phyloP scores from a whole-genome alignment of 2,888 invertebrate species.

The Portevinia maculata region DNA sequence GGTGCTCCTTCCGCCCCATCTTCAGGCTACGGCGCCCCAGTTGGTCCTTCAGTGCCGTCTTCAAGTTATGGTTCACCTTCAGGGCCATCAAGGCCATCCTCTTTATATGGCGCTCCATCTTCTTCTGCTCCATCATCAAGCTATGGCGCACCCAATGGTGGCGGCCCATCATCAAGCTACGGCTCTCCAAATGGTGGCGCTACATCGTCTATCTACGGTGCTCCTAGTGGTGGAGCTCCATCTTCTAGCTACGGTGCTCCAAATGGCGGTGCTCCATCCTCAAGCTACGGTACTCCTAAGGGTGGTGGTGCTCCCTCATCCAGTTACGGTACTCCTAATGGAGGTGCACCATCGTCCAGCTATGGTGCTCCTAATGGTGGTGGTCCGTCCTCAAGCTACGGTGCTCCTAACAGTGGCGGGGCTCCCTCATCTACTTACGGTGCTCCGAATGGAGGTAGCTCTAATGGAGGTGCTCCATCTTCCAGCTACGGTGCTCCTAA shows the following conservation, averaged over 20 bases:
- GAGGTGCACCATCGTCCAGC: constrained; percentile 78
- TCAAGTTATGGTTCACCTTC: constrained; percentile 80
- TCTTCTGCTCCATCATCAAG: constrained; percentile 77
- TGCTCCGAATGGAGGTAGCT: constrained; percentile 80
- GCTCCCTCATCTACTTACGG: constrained; percentile 78
- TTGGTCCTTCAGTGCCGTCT: constrained; percentile 75
- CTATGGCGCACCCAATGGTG: constrained; percentile 77
- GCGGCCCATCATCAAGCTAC: constrained; percentile 77
- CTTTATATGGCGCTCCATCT: constrained; percentile 83
- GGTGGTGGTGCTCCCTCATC: constrained; percentile 78
- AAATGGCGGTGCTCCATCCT: constrained; percentile 66
- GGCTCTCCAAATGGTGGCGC: constrained; percentile 62
- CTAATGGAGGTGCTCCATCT: constrained; percentile 76
- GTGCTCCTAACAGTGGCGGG: constrained; percentile 77
- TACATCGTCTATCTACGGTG: constrained; percentile 51
- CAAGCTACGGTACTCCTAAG: constrained; percentile 79
- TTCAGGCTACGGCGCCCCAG: constrained; percentile 62
- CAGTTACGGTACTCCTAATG: constrained; percentile 81
- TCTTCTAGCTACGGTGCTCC: constrained; percentile 84
- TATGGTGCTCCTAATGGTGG: constrained; percentile 81
- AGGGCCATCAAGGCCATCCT: constrained; percentile 83
- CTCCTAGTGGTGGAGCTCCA: constrained; percentile 73
- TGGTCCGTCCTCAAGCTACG: constrained; percentile 76
- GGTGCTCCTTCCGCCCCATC: constrained; percentile 72
- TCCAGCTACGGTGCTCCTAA: constrained; percentile 77